Conservation (phyloP, 1,140 invertebrate species). For the Thereuonema tuberculata region DNA sequence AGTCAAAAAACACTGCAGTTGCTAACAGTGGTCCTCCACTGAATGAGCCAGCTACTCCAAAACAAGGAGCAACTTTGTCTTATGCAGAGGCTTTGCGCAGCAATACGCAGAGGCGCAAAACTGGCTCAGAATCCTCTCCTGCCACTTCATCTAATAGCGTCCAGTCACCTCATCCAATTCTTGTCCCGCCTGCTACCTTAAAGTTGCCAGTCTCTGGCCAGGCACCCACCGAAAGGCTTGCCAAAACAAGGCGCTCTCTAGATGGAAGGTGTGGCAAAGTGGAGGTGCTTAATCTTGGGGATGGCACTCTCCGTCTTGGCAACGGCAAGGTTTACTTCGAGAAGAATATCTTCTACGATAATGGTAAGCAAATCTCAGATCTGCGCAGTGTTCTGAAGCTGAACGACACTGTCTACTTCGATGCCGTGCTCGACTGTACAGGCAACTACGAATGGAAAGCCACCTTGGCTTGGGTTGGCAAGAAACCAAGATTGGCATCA, state of each 20-base stretch:
- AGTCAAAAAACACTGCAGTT: neutral
- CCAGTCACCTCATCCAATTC: neutral
- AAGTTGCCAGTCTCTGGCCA: neutral
- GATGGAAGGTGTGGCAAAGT: conserved; percentile 5
- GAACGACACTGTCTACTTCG: conserved; percentile 6
- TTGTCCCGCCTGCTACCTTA: neutral
- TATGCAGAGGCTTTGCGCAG: conserved; percentile 7
- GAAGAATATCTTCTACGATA: neutral
- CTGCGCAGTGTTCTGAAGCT: neutral
- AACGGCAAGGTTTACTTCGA: conserved; percentile 6
- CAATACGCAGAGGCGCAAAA: neutral
- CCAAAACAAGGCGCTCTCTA: neutral
- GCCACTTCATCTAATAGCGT: neutral
- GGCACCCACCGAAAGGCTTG: neutral
- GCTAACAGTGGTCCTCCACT: too few relatives aligned
- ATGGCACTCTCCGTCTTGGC: neutral
- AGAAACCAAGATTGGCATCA: conserved; percentile 2
- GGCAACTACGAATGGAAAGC: conserved; percentile 4
- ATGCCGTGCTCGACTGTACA: neutral
- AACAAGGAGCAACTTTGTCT: neutral
- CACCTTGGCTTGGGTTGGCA: conserved; percentile 5
- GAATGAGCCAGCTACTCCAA: neutral
- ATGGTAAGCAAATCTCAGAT: neutral
- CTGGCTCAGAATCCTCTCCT: neutral
- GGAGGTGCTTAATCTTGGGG: neutral